Conservation (phyloP, 2,888 invertebrate species). For the Adineta ricciae region DNA sequence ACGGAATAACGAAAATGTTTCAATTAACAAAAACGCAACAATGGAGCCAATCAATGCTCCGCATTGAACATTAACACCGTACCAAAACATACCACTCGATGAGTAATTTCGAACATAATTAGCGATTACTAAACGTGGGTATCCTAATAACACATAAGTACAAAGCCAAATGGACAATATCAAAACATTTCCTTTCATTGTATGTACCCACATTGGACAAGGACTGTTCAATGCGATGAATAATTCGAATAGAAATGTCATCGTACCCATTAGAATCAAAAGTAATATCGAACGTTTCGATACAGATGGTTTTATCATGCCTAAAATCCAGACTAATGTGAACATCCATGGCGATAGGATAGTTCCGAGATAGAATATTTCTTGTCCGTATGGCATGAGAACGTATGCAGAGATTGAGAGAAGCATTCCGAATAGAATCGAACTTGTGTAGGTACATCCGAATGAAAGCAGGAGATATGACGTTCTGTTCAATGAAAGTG, state of each 20-base stretch:
- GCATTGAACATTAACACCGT: background rate
- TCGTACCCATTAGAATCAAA: background rate
- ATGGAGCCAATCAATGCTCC: background rate
- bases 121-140: background rate
- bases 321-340: background rate
- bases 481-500: background rate
- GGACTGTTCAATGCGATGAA: background rate
- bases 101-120: background rate
- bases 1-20: background rate
- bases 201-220: background rate
- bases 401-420: background rate
- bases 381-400: background rate
- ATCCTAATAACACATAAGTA: background rate
- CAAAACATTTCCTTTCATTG: background rate
- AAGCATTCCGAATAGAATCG: background rate
- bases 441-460: background rate
- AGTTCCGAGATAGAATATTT: background rate
- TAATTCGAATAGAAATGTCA: background rate
- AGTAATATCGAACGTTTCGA: background rate
- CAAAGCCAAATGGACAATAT: background rate
- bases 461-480: background rate
- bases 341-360: background rate
- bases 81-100: background rate
- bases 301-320: background rate
- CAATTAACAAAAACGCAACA: background rate